Conservation (phyloP, 2,113 vertebrate species). For the Sporophila hypoxantha region DNA sequence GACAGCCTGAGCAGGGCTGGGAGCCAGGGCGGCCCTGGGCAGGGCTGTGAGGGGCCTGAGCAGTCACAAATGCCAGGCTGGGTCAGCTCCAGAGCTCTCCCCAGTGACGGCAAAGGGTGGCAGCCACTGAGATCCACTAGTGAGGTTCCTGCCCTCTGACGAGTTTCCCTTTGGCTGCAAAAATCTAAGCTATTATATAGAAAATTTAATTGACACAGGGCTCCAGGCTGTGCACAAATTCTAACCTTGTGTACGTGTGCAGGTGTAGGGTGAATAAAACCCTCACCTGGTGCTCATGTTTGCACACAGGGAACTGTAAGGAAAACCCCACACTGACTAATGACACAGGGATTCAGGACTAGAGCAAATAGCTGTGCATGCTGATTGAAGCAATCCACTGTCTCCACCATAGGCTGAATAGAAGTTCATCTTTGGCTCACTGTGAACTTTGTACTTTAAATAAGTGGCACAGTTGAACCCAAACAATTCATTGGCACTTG, state of each 20-base stretch:
- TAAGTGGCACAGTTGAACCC: not conserved
- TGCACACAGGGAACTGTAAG: not conserved
- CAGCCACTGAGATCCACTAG: not conserved
- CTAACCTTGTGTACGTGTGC: fast-evolving
- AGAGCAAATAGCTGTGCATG: not conserved
- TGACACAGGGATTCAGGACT: not conserved
- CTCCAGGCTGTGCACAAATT: not conserved
- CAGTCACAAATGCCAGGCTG: fast-evolving
- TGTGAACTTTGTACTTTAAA: not conserved
- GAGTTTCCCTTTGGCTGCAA: not conserved
- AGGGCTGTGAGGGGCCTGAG: fast-evolving
- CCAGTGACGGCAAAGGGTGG: fast-evolving
- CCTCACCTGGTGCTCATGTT: not conserved
- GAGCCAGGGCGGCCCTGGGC: not conserved
- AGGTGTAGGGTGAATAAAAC: not conserved
- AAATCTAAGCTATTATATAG: not conserved
- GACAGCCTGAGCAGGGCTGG: fast-evolving
- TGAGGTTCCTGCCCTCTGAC: fast-evolving
- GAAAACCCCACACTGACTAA: not conserved
- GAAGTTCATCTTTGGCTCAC: not conserved
- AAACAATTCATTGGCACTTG: not conserved
- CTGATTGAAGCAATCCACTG: not conserved
- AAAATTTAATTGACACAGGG: fast-evolving
- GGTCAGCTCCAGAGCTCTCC: not conserved
- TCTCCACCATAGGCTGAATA: not conserved